Conservation (phyloP, 2,888 invertebrate genomes). For the Agonopterix heracliana region DNA sequence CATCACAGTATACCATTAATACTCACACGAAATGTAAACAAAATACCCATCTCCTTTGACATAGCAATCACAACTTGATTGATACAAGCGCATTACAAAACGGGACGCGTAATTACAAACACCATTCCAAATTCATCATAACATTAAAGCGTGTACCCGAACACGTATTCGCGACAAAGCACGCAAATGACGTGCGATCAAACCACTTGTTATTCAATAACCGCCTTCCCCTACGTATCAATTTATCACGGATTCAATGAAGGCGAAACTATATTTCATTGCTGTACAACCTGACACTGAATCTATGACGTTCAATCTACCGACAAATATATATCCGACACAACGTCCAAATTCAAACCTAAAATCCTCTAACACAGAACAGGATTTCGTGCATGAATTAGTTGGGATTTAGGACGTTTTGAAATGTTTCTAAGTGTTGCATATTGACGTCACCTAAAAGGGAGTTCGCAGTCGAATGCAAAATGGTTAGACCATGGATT, state of each 20-base stretch:
- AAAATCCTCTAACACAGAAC: not conserved
- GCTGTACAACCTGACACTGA: conserved; percentile 57
- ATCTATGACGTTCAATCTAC: conserved; percentile 32
- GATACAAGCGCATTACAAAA: conserved; percentile 25
- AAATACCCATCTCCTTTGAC: too few relatives aligned
- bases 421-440: conserved; percentile 35
- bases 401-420: conserved; percentile 25
- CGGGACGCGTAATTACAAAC: conserved; percentile 34
- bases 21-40: too few relatives aligned
- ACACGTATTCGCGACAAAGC: conserved; percentile 27
- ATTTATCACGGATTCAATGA: conserved; percentile 74
- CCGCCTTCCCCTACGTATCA: conserved; percentile 61
- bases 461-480: conserved; percentile 70
- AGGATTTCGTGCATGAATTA: conserved; percentile 6
- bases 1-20: too few relatives aligned
- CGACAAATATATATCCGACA: too few relatives aligned
- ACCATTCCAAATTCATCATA: conserved; percentile 35
- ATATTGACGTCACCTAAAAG: conserved; percentile 74
- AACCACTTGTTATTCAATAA: conserved; percentile 72
- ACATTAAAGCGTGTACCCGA: conserved; percentile 8
- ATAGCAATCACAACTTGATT: conserved; percentile 20
- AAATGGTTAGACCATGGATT: conserved; percentile 73
- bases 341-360: not conserved
- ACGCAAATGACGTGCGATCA: conserved; percentile 49
- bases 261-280: conserved; percentile 73